Base-by-base conservation (phyloP, 2,113 vertebrate species). In the Campylomormyrus tamandua region DNA sequence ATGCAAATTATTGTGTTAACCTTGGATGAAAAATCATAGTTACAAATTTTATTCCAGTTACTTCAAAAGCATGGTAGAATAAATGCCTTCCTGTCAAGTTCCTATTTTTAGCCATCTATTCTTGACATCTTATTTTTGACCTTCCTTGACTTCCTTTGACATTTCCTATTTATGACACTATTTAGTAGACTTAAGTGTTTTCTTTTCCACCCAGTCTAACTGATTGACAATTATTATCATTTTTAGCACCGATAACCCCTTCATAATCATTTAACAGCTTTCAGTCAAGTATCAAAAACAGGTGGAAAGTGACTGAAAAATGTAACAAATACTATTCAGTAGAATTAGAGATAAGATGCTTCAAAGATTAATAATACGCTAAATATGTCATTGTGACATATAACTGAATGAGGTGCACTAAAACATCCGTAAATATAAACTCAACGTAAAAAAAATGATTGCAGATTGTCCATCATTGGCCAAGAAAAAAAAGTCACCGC, bases 71-170 rank as follows among this genome's bases (percentile, higher is more conserved):
- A 19, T 85, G 39, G 52, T 46, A 35, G 45, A 89, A 35, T 10
- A 87, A 90, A 90, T 92, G 95, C 92, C 95, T 96, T 96, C 95
- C 95, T 94, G 52, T 89, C 56, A 89, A 9, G 85, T 74, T 89
- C 91, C 91, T 97, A 97, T 97, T 97, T 97, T 97, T 97, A 96
- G 95, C 89, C 92, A 93, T 93, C 96, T 93, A 95, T 96, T 96
- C 94, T 94, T 80, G 93, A 92, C 49, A 87, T 92, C 95, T 96
- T 97, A 96, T 96, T 96, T 96, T 95, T 91, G 94, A 94, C 93
- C 94, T 95, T 94, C 93, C 94, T 93, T 92, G 62, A 83, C 94
- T 97, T 97, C 96, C 96, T 96, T 92, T 95, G 93, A 91, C 92
- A 94, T 93, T 97, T 97, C 96, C 95, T 93, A 95, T 92, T 89